Evolutionary conservation across 1,140 invertebrate genomes (phyloP).

Genomic region (Archivesica marissinica): DNA sequence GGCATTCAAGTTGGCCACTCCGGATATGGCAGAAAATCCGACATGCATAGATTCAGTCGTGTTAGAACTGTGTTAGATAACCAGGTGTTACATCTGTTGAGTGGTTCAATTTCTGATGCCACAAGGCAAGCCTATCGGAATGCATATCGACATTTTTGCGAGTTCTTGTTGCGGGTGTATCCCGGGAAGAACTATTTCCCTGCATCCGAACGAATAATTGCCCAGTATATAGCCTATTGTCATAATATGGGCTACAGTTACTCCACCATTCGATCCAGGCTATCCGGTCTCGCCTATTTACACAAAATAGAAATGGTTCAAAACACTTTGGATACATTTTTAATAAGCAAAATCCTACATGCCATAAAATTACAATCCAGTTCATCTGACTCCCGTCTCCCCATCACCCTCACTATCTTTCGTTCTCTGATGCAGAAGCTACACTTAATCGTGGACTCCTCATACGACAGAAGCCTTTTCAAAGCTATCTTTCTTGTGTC

Average conservation of each 20-base stretch:
- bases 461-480: background rate
- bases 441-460: background rate
- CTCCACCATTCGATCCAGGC: background rate
- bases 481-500: slow-evolving; percentile 33
- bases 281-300: slow-evolving; percentile 10
- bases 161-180: background rate
- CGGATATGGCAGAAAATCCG: slow-evolving; percentile 22
- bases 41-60: background rate
- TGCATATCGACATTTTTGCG: background rate
- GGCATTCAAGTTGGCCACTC: background rate
- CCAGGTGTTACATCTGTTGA: background rate
- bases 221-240: slow-evolving; percentile 4
- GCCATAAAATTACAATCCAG: background rate
- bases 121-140: background rate
- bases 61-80: background rate
- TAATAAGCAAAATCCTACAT: slow-evolving; percentile 15
- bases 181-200: background rate
- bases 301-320: background rate
- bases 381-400: background rate
- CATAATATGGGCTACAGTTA: background rate
- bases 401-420: background rate
- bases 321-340: background rate
- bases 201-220: background rate
- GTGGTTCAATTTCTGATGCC: background rate
- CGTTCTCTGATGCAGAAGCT: background rate